Base-by-base conservation (phyloP, 2,888 invertebrate genomes). In the Mayetiola destructor region DNA sequence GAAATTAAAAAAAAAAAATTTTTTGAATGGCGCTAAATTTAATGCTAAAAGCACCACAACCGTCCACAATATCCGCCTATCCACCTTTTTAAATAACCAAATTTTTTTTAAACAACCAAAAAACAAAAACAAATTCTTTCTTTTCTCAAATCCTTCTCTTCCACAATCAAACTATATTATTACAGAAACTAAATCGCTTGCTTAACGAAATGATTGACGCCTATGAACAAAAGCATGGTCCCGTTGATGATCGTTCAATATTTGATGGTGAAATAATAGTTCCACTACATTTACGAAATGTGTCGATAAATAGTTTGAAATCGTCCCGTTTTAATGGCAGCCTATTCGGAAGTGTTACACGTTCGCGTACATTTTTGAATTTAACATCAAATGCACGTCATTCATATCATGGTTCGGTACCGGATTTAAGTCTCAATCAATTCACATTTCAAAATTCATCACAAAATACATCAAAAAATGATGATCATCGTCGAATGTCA, bases 131-230 rank as follows among this genome's bases (percentile, higher is more conserved):
- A n/a, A n/a, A n/a, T n/a, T n/a, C n/a, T n/a, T n/a, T n/a, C n/a
- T n/a, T n/a, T n/a, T 48, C 27, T 23, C 27, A 27, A 27, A 27
- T n/a, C 20, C 20, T 9, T 18, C 6, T 42, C 10, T 14, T 29
- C 16, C 23, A 29, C 36, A 48, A n/a, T 32, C 36, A n/a, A 39
- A 54, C 12, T 54, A 29, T 30, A 12, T 35, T 40, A 39, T 35
- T 57, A n/a, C 56, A 59, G 59, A 59, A 58, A 39, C 18, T 67
- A 91, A 92, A 73, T 84, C 85, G 85, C 91, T 88, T 72, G 72
- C 72, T 72, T 53, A 63, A 64, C 56, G 60, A 61, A 55, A 66
- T 67, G 66, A 61, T 66, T 42, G 62, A 64, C 54, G 61, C 61
- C 53, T 64, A 65, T 61, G 67, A 66, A 58, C 62, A 64, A 61